phyloP scores from a whole-genome alignment of 2,113 vertebrate species.

The Centropus bengalensis region DNA sequence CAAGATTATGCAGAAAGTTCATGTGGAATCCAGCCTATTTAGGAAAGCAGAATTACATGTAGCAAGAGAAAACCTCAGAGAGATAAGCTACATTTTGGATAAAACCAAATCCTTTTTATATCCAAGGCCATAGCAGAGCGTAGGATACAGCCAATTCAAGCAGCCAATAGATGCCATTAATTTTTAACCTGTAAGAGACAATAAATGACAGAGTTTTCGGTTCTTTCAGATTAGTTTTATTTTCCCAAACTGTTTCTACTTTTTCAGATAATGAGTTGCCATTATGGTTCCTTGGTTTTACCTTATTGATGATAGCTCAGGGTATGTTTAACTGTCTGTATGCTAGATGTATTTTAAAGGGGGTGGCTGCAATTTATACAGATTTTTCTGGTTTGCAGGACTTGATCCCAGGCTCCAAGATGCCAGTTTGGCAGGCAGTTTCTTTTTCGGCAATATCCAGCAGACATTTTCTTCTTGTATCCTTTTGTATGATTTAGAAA shows the following conservation, averaged over 20 bases:
- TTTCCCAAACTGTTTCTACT: background rate
- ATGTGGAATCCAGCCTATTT: background rate
- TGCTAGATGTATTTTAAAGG: background rate
- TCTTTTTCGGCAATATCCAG: background rate
- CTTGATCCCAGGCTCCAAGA: background rate
- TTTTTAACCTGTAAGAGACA: background rate
- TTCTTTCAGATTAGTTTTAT: background rate
- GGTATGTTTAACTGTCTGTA: background rate
- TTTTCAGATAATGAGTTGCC: background rate
- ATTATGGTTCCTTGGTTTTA: background rate
- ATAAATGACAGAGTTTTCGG: background rate
- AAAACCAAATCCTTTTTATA: background rate
- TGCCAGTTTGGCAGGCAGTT: background rate
- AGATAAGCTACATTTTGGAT: background rate
- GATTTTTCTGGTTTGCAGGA: background rate
- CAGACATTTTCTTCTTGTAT: background rate
- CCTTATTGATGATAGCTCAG: background rate
- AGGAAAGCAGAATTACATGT: background rate
- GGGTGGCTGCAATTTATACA: background rate
- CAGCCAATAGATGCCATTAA: background rate
- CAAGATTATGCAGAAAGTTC: background rate
- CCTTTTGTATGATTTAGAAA: background rate
- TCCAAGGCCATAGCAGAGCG: background rate
- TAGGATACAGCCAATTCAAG: background rate
- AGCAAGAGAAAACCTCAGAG: background rate